Evolutionary conservation across 2,888 invertebrate species (phyloP).

Genomic region (Argyresthia albistria): DNA sequence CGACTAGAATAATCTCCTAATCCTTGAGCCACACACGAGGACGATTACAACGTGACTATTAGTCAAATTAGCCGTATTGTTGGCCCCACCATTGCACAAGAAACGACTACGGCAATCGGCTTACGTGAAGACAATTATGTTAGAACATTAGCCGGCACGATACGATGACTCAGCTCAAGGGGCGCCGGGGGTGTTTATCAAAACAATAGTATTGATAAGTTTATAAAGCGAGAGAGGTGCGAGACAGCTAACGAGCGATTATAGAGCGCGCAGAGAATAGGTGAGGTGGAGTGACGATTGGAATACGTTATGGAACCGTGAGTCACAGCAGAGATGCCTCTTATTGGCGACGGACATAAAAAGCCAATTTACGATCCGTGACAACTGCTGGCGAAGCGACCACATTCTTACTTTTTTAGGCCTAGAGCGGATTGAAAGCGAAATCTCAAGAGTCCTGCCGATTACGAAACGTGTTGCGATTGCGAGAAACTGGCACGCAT

Average conservation of each 20-base stretch:
- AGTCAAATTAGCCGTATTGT: conserved; percentile 72
- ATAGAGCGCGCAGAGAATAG: conserved; percentile 44
- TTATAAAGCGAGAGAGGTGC: conserved; percentile 56
- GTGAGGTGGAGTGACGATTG: conserved; percentile 27
- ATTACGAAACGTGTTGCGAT: conserved; percentile 42
- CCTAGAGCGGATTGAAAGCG: conserved; percentile 36
- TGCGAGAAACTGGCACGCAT: conserved; percentile 23
- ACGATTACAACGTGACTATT: conserved; percentile 70
- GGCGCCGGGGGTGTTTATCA: conserved; percentile 61
- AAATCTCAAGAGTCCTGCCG: conserved; percentile 45
- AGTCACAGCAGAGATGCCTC: conserved; percentile 29
- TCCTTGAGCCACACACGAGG: conserved; percentile 68
- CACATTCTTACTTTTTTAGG: conserved; percentile 30
- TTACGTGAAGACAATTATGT: conserved; percentile 64
- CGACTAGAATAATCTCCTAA: conserved; percentile 49
- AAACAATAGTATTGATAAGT: conserved; percentile 73
- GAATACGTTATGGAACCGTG: conserved; percentile 52
- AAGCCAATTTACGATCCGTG: conserved; percentile 8
- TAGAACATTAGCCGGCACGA: conserved; percentile 49
- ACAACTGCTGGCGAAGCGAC: conserved; percentile 22
- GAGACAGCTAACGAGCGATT: conserved; percentile 59
- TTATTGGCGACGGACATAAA: conserved; percentile 21
- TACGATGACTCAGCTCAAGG: conserved; percentile 67
- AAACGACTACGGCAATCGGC: conserved; percentile 44
- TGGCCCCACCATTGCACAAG: conserved; percentile 51